These are phyloP conservation scores for Mycteria americana DNA, from an alignment of 2,797 vertebrate genomes.

Conservation along the genomic window DNA sequence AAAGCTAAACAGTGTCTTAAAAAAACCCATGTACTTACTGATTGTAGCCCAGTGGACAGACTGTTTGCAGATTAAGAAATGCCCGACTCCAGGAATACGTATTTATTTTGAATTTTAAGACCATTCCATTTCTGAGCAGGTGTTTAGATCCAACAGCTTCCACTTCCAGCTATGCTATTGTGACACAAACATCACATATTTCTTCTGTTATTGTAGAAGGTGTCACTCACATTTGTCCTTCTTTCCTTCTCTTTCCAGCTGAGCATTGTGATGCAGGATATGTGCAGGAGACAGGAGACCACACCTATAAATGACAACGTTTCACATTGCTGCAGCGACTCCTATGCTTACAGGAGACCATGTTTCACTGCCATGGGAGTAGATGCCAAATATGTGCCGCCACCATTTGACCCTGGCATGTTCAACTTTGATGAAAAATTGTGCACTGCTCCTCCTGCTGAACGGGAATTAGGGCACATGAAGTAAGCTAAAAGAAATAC, in stretches of 20 bases:
- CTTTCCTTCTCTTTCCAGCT: slow-evolving; percentile 36
- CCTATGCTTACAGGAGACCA: slow-evolving; percentile 38
- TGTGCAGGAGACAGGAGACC: slow-evolving; percentile 65
- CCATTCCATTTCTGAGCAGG: not conserved
- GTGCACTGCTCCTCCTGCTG: slow-evolving; percentile 34
- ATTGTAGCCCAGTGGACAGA: not conserved
- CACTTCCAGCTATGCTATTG: not conserved
- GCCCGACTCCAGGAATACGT: not conserved
- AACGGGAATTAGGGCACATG: slow-evolving; percentile 25
- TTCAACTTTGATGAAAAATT: slow-evolving; percentile 67
- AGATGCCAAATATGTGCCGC: slow-evolving; percentile 59
- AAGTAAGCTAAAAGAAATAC: slow-evolving; percentile 19
- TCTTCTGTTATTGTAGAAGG: not conserved
- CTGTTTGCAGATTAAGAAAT: not conserved
- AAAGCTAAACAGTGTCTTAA: not conserved
- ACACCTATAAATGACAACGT: slow-evolving; percentile 58
- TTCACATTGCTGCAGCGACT: slow-evolving; percentile 63
- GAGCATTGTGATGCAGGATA: slow-evolving; percentile 16
- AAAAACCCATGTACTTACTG: not conserved
- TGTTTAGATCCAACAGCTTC: not conserved
- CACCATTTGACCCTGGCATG: not conserved
- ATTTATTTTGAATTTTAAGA: not conserved
- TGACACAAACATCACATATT: not conserved
- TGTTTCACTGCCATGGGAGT: slow-evolving; percentile 58
- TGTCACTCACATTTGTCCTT: not conserved